Conservation (phyloP, 2,113 vertebrate species). For the Prietella phreatophila region DNA sequence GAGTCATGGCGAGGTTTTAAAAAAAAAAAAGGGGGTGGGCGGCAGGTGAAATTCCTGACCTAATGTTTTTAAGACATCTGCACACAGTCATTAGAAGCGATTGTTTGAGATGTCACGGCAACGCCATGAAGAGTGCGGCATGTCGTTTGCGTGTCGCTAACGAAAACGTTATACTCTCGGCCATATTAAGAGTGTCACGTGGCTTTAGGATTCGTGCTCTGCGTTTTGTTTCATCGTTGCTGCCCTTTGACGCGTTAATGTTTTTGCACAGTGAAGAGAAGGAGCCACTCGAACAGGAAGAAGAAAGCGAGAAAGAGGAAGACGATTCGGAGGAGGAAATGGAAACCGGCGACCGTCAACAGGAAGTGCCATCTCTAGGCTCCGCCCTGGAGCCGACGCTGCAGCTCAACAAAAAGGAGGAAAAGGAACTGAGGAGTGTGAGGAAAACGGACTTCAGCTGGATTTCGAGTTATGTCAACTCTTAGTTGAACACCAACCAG, state of each 20-base stretch:
- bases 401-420: conserved; percentile 77
- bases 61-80: too few relatives aligned
- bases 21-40: too few relatives aligned
- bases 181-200: neutral
- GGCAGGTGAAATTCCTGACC: neutral
- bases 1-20: too few relatives aligned
- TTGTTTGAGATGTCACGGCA: neutral
- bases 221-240: neutral
- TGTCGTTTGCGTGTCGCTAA: too few relatives aligned
- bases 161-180: too few relatives aligned
- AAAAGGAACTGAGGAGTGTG: conserved; percentile 80
- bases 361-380: conserved; percentile 47
- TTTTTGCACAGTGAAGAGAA: conserved; percentile 48
- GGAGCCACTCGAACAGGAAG: conserved; percentile 72
- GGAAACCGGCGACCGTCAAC: conserved; percentile 53
- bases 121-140: too few relatives aligned
- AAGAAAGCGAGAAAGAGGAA: conserved; percentile 80
- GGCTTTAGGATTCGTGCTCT: neutral
- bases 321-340: conserved; percentile 79
- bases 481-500: conserved; percentile 29
- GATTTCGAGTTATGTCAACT: conserved; percentile 63
- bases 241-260: rapidly evolving
- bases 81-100: neutral
- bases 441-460: conserved; percentile 85
- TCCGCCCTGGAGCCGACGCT: conserved; percentile 47